These are phyloP conservation scores for Hemicentrotus pulcherrimus DNA, from an alignment of 35 echinoderm and acorn worm genomes.

Conservation along the genomic window DNA sequence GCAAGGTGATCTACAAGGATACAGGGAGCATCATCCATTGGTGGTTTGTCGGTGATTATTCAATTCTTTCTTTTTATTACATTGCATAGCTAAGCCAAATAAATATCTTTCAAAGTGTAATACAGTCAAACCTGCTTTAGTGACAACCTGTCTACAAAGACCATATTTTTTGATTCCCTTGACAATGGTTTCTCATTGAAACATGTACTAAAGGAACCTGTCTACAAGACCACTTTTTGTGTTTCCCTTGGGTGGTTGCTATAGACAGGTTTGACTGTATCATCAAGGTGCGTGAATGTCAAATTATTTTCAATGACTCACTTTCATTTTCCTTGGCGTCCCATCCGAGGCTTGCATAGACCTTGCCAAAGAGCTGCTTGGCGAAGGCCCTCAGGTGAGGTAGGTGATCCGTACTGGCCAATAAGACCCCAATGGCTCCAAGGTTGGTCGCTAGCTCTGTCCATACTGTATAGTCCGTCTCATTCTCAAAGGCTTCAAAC, in stretches of 20 bases:
- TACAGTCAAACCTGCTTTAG: too few relatives aligned
- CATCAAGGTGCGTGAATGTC: not conserved
- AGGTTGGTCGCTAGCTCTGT: conserved; percentile 86
- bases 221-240: too few relatives aligned
- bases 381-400: conserved; percentile 65
- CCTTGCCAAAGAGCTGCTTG: conserved; percentile 69
- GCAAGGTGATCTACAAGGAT: conserved; percentile 77
- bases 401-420: conserved; percentile 68
- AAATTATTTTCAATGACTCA: not conserved
- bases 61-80: not conserved
- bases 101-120: too few relatives aligned
- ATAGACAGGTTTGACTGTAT: too few relatives aligned
- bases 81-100: too few relatives aligned
- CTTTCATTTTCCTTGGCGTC: conserved; percentile 75
- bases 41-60: too few relatives aligned
- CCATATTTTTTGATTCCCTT: too few relatives aligned
- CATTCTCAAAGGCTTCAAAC: conserved; percentile 89
- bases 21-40: not conserved
- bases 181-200: too few relatives aligned
- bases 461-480: conserved; percentile 97
- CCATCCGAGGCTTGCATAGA: conserved; percentile 82
- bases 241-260: too few relatives aligned
- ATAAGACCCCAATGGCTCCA: conserved; percentile 65
- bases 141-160: too few relatives aligned
- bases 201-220: too few relatives aligned